Percentiles rank a stretch among this genome's conserved stretches.
phyloP scores from a whole-genome alignment of 2,113 vertebrate species.

The Cottus gobio region DNA sequence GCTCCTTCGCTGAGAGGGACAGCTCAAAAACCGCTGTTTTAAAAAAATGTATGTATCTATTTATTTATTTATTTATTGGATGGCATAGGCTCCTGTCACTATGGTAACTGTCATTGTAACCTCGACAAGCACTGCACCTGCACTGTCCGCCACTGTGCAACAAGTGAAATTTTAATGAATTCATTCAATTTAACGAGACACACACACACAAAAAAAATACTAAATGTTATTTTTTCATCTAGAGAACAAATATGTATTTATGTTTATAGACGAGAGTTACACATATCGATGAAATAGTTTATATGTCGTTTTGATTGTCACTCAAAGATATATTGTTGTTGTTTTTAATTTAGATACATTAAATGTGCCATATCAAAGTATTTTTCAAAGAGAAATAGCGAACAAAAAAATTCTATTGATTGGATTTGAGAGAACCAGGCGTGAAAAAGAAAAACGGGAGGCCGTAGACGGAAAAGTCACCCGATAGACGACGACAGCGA shows the following conservation, averaged over 20 bases:
- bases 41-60: constrained; percentile 50
- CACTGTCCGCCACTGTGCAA: constrained; percentile 84
- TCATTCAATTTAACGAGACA: constrained; percentile 53
- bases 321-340: constrained; percentile 64
- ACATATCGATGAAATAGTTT: constrained; percentile 66
- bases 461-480: constrained; percentile 27
- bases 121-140: constrained; percentile 78
- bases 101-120: constrained; percentile 73
- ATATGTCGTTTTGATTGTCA: constrained; percentile 65
- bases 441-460: constrained; percentile 13
- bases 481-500: constrained; percentile 38
- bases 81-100: constrained; percentile 73
- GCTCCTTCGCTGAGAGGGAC: constrained; percentile 64
- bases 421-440: constrained; percentile 54
- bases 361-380: constrained; percentile 80
- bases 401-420: constrained; percentile 48
- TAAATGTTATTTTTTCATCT: constrained; percentile 80
- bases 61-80: constrained; percentile 75
- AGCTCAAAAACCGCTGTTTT: constrained; percentile 64
- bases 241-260: constrained; percentile 77
- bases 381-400: constrained; percentile 64
- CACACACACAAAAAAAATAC: too few species aligned
- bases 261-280: constrained; percentile 70
- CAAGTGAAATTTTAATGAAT: constrained; percentile 76
- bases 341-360: constrained; percentile 76